These are phyloP conservation scores for Scrobipalpa costella DNA, from an alignment of 2,888 invertebrate species.

Conservation along the genomic window DNA sequence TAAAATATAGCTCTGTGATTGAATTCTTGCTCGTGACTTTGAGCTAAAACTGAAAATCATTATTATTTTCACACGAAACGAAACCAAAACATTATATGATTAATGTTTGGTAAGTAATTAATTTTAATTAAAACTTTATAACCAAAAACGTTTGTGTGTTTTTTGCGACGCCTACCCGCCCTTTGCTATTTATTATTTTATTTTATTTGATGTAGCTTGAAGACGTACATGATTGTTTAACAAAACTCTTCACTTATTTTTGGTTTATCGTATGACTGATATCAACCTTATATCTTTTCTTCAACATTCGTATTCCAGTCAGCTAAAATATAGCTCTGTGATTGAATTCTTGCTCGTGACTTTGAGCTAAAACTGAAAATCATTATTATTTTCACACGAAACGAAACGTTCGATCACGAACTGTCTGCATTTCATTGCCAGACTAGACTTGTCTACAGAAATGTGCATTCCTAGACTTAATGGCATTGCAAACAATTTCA, in stretches of 20 bases:
- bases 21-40: neutral
- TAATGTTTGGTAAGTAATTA: too few relatives aligned
- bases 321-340: neutral
- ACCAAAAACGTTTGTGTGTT: too few relatives aligned
- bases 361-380: neutral
- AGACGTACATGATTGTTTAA: too few relatives aligned
- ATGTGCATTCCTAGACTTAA: neutral
- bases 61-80: neutral
- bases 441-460: neutral
- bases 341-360: neutral
- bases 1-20: neutral
- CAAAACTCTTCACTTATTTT: too few relatives aligned
- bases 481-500: neutral
- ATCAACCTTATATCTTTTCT: neutral
- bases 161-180: too few relatives aligned
- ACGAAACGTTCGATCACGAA: neutral
- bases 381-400: slow-evolving; percentile 1
- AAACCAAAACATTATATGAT: too few relatives aligned
- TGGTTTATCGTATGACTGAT: too few relatives aligned
- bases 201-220: too few relatives aligned
- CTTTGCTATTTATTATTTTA: too few relatives aligned
- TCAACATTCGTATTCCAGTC: neutral
- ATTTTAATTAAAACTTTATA: too few relatives aligned
- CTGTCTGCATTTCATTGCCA: slow-evolving; percentile 1
- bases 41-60: neutral